These are phyloP conservation scores for Pseudoips prasinana DNA, from an alignment of 2,888 invertebrate species.

Conservation along the genomic window DNA sequence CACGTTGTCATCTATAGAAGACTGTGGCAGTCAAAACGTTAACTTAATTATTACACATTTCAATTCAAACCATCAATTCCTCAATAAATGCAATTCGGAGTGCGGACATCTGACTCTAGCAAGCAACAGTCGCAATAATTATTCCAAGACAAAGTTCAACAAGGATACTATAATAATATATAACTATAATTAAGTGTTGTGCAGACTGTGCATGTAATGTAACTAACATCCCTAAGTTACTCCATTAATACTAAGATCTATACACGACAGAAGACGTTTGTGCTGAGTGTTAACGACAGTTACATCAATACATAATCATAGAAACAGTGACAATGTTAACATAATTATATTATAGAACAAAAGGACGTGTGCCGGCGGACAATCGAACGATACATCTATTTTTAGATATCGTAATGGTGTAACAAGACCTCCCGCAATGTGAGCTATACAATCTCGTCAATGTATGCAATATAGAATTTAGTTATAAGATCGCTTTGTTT, in stretches of 20 bases:
- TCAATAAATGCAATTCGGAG: slow-evolving; percentile 47
- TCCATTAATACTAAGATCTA: slow-evolving; percentile 39
- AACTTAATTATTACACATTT: slow-evolving; percentile 23
- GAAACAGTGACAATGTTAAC: slow-evolving; percentile 19
- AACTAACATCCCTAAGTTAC: slow-evolving; percentile 43
- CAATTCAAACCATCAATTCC: slow-evolving; percentile 53
- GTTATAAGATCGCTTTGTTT: no score
- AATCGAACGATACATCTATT: no score
- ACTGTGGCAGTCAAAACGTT: no score
- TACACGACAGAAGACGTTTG: slow-evolving; percentile 46
- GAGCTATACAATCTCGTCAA: no score
- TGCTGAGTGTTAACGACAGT: slow-evolving; percentile 45
- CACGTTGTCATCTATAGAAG: no score
- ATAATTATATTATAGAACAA: slow-evolving; percentile 4
- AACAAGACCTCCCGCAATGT: no score
- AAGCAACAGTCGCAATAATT: slow-evolving; percentile 26
- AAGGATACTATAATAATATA: slow-evolving; percentile 38
- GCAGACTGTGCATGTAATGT: slow-evolving; percentile 61
- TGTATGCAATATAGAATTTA: no score
- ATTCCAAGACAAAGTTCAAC: slow-evolving; percentile 33
- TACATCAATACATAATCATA: slow-evolving; percentile 14
- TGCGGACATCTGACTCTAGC: slow-evolving; percentile 22
- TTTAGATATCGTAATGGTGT: no score
- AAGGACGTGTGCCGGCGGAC: no score
- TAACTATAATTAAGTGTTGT: slow-evolving; percentile 53